A percentile compares a stretch with the other conserved stretches of the same genome.
Conservation (phyloP, 1,140 invertebrate genomes). For the Ceratina calcarata region DNA sequence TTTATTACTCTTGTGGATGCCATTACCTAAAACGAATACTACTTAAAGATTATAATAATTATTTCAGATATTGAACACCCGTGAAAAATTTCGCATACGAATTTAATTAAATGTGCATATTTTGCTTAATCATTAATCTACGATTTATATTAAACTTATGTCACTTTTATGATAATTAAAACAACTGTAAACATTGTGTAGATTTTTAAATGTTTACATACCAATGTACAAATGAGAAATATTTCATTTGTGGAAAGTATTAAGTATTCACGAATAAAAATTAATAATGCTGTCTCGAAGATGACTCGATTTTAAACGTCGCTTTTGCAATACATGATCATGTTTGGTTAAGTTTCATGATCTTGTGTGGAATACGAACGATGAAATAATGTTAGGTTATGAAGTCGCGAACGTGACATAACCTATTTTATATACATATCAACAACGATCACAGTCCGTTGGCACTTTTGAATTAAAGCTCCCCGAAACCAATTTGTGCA, state of each 20-base stretch:
- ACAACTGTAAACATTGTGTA: no score
- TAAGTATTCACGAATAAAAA: background rate
- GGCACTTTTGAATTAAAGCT: no score
- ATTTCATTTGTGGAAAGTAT: background rate
- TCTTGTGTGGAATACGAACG: background rate
- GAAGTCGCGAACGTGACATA: slow-evolving; percentile 24
- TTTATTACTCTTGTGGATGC: slow-evolving; percentile 64
- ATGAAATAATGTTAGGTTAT: slow-evolving; percentile 16
- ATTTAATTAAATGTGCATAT: no score
- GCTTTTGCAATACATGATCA: background rate
- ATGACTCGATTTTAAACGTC: background rate
- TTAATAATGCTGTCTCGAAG: background rate
- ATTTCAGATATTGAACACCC: background rate
- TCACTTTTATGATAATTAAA: no score
- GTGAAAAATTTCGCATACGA: no score
- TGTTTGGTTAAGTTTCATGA: background rate
- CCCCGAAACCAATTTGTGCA: background rate
- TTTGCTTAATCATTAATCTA: no score
- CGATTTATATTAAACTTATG: no score
- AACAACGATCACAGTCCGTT: background rate
- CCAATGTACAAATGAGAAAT: background rate
- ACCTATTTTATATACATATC: slow-evolving; percentile 1
- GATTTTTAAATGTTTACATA: background rate
- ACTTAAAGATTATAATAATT: background rate
- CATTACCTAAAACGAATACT: slow-evolving; percentile 65